Base-by-base conservation (phyloP, 2,113 vertebrate species). In the Barnardius zonarius region DNA sequence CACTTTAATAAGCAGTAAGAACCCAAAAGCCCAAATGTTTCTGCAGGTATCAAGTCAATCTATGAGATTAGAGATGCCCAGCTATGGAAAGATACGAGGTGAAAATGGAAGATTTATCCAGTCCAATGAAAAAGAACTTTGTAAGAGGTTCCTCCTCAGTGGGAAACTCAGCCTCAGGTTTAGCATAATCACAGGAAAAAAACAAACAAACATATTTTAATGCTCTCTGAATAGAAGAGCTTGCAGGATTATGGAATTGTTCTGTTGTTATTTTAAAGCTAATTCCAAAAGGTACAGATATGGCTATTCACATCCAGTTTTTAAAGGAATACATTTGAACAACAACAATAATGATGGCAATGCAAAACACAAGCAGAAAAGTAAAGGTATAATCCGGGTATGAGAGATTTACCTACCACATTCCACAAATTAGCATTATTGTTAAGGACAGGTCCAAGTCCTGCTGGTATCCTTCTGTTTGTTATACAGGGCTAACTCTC, bases 351-450 rank as follows among this genome's bases (percentile, higher is more conserved):
- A 86, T 5, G 5, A n/a, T 17, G 24, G n/a, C 37, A 90, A 55
- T 18, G 39, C 13, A 78, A 90, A 94, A 79, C 24, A 31, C 73
- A 12, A 69, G 51, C 39, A 78, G 62, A 68, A 20, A 82, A 63
- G 6, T 35, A 63, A 82, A 92, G 41, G 17, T 46, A 46, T 19
- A 18, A 66, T 51, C 14, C 24, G 51, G 13, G 16, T 59, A 37
- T 35, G 11, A 70, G 8, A 46, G 37, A 81, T 75, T 74, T 63
- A 48, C 37, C 28, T 67, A 37, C 9, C 18, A n/a, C 39, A 16
- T 5, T 49, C 1, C 2, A 75, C 31, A 78, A 25, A 51, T 17
- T 5, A 39, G 6, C 5, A 74, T 8, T 0, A 0, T 15, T 67
- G 9, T 46, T 62, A 80, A 77, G 14, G 13, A 51, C 1, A 1